These are phyloP conservation scores for Rhopalosiphum nymphaeae DNA, from an alignment of 2,888 invertebrate genomes.

Conservation along the genomic window DNA sequence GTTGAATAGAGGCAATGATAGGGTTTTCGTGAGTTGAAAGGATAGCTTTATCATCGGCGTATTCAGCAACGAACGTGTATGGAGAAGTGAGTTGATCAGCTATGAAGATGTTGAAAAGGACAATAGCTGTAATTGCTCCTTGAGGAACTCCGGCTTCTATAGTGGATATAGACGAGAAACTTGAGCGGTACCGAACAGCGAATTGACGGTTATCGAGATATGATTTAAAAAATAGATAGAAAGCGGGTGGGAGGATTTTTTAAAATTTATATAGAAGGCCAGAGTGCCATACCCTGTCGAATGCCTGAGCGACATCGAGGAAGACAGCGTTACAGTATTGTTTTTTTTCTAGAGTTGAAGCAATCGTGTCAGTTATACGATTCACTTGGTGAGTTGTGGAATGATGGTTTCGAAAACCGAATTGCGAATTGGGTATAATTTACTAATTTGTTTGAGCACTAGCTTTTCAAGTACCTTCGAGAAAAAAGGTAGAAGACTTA, in stretches of 20 bases:
- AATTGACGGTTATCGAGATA: not conserved
- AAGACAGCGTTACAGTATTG: slow-evolving; percentile 48
- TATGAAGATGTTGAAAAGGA: too few relatives aligned
- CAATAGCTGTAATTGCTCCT: too few relatives aligned
- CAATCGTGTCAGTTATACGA: not conserved
- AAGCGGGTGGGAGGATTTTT: not conserved
- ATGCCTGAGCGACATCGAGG: slow-evolving; percentile 33
- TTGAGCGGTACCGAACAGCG: not conserved
- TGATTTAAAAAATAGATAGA: not conserved
- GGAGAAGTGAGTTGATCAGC: too few relatives aligned
- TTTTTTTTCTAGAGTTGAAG: slow-evolving; percentile 40
- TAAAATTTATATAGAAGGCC: slow-evolving; percentile 44
- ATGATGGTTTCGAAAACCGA: slow-evolving; percentile 14
- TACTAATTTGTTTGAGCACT: not conserved
- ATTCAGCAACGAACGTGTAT: too few relatives aligned
- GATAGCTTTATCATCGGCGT: too few relatives aligned
- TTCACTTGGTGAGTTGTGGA: not conserved
- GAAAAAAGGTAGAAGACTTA: slow-evolving; percentile 56
- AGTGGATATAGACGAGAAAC: not conserved
- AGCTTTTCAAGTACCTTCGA: not conserved
- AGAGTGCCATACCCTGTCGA: slow-evolving; percentile 48
- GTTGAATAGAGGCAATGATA: too few relatives aligned
- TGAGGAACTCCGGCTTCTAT: too few relatives aligned
- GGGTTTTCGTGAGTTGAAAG: too few relatives aligned
- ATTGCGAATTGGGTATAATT: slow-evolving; percentile 5